Evolutionary conservation across 2,888 invertebrate genomes (phyloP).

Genomic region (Drosophila anceps): DNA sequence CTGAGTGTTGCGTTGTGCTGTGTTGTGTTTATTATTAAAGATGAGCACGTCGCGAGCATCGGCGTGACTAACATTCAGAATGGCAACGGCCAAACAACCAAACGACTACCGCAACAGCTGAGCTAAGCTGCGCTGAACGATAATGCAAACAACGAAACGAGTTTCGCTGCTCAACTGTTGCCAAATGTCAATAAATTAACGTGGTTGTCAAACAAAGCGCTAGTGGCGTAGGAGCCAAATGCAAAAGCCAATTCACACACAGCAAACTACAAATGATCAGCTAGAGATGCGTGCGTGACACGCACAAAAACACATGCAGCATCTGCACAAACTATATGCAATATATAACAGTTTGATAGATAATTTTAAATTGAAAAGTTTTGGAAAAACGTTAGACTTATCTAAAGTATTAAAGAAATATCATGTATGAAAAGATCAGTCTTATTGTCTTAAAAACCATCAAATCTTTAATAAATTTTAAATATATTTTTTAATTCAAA

Average conservation of each 20-base stretch:
- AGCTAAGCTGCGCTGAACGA: slow-evolving; percentile 56
- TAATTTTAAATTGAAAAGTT: background rate
- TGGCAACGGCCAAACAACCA: slow-evolving; percentile 30
- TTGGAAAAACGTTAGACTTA: background rate
- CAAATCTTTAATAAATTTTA: too few species aligned
- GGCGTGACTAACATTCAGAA: slow-evolving; percentile 64
- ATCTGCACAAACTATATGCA: background rate
- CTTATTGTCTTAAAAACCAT: too few species aligned
- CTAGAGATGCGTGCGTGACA: slow-evolving; percentile 24
- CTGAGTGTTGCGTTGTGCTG: slow-evolving; percentile 14
- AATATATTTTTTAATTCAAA: too few species aligned
- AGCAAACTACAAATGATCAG: slow-evolving; percentile 18
- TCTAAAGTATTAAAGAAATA: background rate
- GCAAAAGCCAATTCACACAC: slow-evolving; percentile 40
- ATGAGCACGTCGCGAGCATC: slow-evolving; percentile 57
- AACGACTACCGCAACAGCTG: slow-evolving; percentile 60
- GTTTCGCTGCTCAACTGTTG: slow-evolving; percentile 70
- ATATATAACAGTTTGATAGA: background rate
- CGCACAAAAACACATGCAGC: slow-evolving; percentile 18
- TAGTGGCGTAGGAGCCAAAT: slow-evolving; percentile 66
- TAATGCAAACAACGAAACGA: slow-evolving; percentile 56
- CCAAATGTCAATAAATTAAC: slow-evolving; percentile 77
- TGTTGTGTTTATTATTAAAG: slow-evolving; percentile 59
- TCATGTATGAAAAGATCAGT: background rate
- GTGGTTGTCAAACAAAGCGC: slow-evolving; percentile 60